Base-by-base conservation (phyloP, 2,797 vertebrate genomes). In the Hirundo rustica region DNA sequence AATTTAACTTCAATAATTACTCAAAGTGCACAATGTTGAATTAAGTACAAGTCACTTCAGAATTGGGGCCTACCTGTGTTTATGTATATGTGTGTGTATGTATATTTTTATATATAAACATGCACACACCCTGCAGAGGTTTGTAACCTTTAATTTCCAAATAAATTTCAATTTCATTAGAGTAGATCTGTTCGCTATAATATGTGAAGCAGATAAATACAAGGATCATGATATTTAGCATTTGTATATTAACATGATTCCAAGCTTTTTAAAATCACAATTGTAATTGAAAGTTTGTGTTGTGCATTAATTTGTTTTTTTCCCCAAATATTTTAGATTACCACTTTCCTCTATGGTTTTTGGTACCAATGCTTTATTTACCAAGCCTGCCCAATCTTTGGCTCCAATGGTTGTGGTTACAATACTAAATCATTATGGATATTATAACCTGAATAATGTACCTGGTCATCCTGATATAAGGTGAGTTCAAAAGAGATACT, bases 331-430 rank as follows among this genome's bases (percentile, higher is more conserved):
- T 96, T 97, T 68, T 92, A 99, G 99, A 79, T 98, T 98, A 40
- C 98, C 99, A 4, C 97, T 99, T 57, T 99, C 98, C 11, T 99
- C 99, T 12, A 98, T 99, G 98, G 98, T 99, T 95, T 99, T 99
- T 98, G 99, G 98, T 77, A 99, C 99, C 26, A 99, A 98, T 80
- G 98, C 99, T 54, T 97, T 99, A 88, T 99, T 99, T 97, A 99
- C 99, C 30, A 99, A 99, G 94, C 98, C 99, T 30, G 99, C 98
- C 42, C 99, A 99, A 91, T 99, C 98, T 87, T 97, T 99, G 95
- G 99, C 98, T 21, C 99, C 99, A 10, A 98, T 99, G 98, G 85
- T 98, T 65, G 98, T 99, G 36, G 97, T 99, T 64, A 96, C 73
- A 45, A 95, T 98, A 85, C 97, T 99, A 55, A 99, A 98, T 97